Evolutionary conservation across 2,888 invertebrate species (phyloP), one percentile per base, ranked within the genome.

Genomic region (Leptura quadrifasciata): DNA sequence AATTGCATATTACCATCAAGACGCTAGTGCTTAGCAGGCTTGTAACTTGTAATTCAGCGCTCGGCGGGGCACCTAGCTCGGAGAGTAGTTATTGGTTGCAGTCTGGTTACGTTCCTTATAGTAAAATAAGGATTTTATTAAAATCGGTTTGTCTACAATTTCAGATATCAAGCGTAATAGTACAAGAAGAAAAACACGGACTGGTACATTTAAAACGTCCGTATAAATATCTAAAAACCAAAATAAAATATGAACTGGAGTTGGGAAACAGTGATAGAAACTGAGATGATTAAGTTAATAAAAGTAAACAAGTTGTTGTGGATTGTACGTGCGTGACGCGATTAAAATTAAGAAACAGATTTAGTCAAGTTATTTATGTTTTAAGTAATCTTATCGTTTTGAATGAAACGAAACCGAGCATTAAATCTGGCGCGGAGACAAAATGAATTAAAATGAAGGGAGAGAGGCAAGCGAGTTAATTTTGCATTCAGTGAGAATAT

Each of bases 401-500:
- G 81, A 84, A 85, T 82, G 83, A 84, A 85, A 85, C 82, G 84
- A 85, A 85, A 85, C 84, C 85, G 85, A 85, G 85, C 85, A 86
- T 85, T 85, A 86, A 86, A 86, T 86, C 86, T 85, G 81, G 82
- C 76, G 81, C 78, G 79, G 82, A 83, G 84, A 83, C 83, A 84
- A 85, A 85, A 84, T 84, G 83, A 85, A 84, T 84, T 84, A 84
- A 84, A 85, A 84, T 81, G 83, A 81, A 82, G 81, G 79, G 74
- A 74, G 79, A 80, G 81, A 79, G 76, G 78, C 76, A 75, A 76
- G 82, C 81, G 82, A 86, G 86, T 86, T 86, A 86, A 86, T 86
- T 86, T 86, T 79, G 84, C 85, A 86, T 86, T 86, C 86, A 84
- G 79, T 79, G 85, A 84, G 86, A 86, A 86, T 86, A 86, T 86